Conservation (phyloP, 2,888 invertebrate species). For the Agrotis ipsilon region DNA sequence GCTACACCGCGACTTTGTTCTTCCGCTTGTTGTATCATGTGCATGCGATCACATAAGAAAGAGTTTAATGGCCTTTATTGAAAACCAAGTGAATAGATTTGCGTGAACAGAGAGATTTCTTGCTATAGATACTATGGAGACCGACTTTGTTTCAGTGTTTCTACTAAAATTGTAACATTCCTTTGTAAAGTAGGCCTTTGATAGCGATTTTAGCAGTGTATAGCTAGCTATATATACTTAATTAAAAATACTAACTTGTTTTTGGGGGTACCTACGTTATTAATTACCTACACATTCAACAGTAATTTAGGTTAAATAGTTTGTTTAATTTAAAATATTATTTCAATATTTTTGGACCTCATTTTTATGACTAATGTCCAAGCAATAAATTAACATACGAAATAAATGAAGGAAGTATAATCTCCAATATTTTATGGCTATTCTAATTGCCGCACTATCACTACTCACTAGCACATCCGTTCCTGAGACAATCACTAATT, state of each 20-base stretch:
- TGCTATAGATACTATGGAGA: constrained; percentile 15
- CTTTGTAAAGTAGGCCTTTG: constrained; percentile 13
- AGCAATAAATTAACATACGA: constrained; percentile 19
- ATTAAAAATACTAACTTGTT: not conserved
- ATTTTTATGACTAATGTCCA: constrained; percentile 5
- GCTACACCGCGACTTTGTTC: constrained; percentile 72
- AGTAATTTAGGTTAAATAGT: constrained; percentile 27
- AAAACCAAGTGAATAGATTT: constrained; percentile 55
- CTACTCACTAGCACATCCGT: constrained; percentile 32
- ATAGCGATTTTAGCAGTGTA: not conserved
- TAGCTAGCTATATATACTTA: not conserved
- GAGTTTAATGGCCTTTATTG: constrained; percentile 75
- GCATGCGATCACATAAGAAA: constrained; percentile 73
- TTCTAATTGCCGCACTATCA: constrained; percentile 36
- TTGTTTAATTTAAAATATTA: constrained; percentile 24
- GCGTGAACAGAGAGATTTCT: constrained; percentile 45
- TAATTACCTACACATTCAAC: not conserved
- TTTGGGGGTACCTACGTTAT: not conserved
- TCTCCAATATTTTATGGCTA: constrained; percentile 32
- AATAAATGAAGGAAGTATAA: constrained; percentile 14
- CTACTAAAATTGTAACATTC: constrained; percentile 9
- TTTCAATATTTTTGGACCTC: not conserved
- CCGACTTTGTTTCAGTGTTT: constrained; percentile 15
- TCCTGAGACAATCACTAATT: constrained; percentile 47
- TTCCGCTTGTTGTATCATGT: constrained; percentile 80